phyloP scores from a whole-genome alignment of 2,888 invertebrate species.

The Euproctis similis region DNA sequence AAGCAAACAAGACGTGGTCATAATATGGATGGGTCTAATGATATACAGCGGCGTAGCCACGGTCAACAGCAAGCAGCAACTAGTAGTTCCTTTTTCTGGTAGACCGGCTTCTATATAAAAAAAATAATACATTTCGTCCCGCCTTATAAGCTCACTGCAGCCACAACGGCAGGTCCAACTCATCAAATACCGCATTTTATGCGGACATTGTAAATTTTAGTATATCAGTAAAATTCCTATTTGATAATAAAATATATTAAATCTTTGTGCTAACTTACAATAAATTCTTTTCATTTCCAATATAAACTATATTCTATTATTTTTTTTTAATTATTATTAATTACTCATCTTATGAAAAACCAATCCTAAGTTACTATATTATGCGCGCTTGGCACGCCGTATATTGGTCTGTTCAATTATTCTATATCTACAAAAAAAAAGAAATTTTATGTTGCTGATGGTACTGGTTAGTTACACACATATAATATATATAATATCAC shows the following conservation, averaged over 20 bases:
- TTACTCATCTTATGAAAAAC: constrained; percentile 57
- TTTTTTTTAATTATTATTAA: too few relatives aligned
- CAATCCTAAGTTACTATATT: constrained; percentile 57
- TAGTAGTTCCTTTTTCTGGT: background rate
- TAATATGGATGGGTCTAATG: too few relatives aligned
- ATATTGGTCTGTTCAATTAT: constrained; percentile 71
- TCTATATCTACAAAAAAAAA: constrained; percentile 41
- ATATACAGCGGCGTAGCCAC: too few relatives aligned
- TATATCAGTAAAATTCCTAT: constrained; percentile 72
- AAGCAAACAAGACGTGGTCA: too few relatives aligned
- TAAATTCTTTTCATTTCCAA: constrained; percentile 69
- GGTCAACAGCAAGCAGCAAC: too few relatives aligned
- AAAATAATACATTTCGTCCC: constrained; percentile 11
- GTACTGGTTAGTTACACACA: constrained; percentile 33
- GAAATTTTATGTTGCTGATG: constrained; percentile 30
- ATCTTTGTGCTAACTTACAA: constrained; percentile 76
- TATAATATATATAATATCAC: too few relatives aligned
- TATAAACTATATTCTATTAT: constrained; percentile 60
- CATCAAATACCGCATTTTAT: constrained; percentile 60
- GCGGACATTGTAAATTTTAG: constrained; percentile 65
- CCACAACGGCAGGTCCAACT: constrained; percentile 46
- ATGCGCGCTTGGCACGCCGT: constrained; percentile 65
- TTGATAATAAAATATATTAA: constrained; percentile 76
- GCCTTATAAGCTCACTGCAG: constrained; percentile 52
- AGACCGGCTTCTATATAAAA: constrained; percentile 21